These are phyloP conservation scores for Pantherophis alleghaniensis DNA, from an alignment of 2,797 vertebrate species.

Conservation along the genomic window DNA sequence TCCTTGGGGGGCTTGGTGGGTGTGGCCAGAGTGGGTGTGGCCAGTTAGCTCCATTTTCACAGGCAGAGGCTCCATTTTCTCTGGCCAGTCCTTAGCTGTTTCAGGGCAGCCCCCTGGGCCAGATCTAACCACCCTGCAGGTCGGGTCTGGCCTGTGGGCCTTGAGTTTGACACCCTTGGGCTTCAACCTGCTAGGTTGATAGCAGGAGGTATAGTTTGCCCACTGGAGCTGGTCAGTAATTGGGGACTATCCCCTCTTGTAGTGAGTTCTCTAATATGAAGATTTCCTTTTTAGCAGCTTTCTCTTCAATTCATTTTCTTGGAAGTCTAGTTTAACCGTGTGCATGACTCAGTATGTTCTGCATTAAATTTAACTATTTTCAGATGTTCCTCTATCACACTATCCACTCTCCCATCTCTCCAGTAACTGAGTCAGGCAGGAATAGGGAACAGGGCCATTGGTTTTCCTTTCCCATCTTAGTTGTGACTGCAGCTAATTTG, in stretches of 20 bases:
- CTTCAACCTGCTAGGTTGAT: not conserved
- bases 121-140: no score
- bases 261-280: not conserved
- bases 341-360: not conserved
- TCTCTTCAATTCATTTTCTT: not conserved
- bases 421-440: not conserved
- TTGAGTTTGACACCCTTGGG: no score
- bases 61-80: no score
- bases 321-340: not conserved
- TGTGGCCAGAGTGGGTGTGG: no score
- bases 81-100: no score
- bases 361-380: not conserved
- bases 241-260: not conserved
- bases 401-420: not conserved
- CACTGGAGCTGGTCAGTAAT: not conserved
- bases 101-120: no score
- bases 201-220: not conserved
- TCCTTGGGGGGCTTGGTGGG: no score
- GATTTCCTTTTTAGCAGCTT: not conserved
- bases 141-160: no score
- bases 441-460: not conserved
- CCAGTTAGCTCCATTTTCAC: no score
- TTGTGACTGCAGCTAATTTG: not conserved
- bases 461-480: not conserved
- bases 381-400: not conserved